Percentiles rank a stretch among this genome's conserved stretches.
Evolutionary conservation across 30 jellyfish, hydroid and myxozoan species (phyloP).

Genomic region (Calvadosia cruxmelitensis): DNA sequence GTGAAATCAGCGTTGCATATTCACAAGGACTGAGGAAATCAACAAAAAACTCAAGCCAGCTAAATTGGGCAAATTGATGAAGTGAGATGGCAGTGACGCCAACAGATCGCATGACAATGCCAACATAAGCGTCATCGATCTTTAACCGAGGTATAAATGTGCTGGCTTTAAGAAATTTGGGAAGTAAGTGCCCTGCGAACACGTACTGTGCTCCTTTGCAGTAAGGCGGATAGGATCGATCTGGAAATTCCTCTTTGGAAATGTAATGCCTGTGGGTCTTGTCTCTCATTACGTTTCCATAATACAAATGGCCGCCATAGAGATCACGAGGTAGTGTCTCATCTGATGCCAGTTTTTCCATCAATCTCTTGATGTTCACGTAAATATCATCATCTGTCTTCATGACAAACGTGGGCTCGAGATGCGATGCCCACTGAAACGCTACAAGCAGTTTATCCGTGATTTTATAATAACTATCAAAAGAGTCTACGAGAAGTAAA

Average conservation of each 20-base stretch:
- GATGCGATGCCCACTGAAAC: constrained; percentile 19
- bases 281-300: constrained; percentile 33
- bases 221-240: constrained; percentile 25
- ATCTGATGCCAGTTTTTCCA: constrained; percentile 11
- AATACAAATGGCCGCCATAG: constrained; percentile 50
- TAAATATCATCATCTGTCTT: constrained; percentile 71
- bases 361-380: constrained; percentile 27
- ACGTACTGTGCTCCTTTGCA: constrained; percentile 56
- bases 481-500: constrained; percentile 16
- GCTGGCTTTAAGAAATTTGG: constrained; percentile 21
- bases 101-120: constrained; percentile 38
- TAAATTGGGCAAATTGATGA: constrained; percentile 34
- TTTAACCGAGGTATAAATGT: constrained; percentile 41
- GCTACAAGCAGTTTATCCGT: constrained; percentile 52
- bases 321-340: constrained; percentile 10
- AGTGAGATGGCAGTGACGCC: constrained; percentile 40
- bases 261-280: constrained; percentile 46
- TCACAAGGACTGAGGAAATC: constrained; percentile 50
- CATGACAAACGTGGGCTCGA: constrained; percentile 25
- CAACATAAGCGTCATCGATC: constrained; percentile 87
- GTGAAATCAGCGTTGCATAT: constrained; percentile 30
- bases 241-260: constrained; percentile 14
- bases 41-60: constrained; percentile 25
- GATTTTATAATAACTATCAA: constrained; percentile 34
- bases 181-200: constrained; percentile 35